A percentile compares a stretch with the other conserved stretches of the same genome.
phyloP scores from a whole-genome alignment of 2,113 vertebrate genomes.

The Hylia prasina region DNA sequence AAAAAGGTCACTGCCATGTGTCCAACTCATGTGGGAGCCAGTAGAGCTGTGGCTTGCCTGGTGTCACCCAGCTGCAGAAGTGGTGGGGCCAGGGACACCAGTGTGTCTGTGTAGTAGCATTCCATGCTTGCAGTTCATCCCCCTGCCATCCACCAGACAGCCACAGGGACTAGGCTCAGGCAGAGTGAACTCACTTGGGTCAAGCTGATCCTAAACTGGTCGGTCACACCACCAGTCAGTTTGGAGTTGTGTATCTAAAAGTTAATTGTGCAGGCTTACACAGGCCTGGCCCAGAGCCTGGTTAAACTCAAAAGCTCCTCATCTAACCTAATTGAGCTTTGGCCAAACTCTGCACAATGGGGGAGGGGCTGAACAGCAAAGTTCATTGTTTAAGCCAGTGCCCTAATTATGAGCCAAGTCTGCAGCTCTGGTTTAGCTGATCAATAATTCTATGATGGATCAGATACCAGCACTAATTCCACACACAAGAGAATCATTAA shows the following conservation, averaged over 20 bases:
- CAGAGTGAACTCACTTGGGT: background rate
- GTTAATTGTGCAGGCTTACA: background rate
- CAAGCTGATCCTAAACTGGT: background rate
- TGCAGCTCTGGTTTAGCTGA: background rate
- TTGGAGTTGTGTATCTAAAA: background rate
- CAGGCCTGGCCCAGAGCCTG: background rate
- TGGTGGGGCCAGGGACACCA: background rate
- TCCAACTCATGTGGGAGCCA: background rate
- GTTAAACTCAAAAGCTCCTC: background rate
- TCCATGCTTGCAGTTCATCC: background rate
- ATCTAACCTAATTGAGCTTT: background rate
- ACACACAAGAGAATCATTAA: background rate
- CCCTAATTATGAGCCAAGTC: background rate
- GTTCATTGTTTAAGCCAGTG: background rate
- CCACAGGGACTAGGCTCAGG: fast-evolving
- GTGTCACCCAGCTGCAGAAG: background rate
- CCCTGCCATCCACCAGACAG: background rate
- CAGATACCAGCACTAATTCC: background rate
- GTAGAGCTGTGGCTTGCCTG: fast-evolving
- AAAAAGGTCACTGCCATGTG: background rate
- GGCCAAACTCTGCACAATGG: background rate
- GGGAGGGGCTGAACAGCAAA: background rate
- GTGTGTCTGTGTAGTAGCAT: background rate
- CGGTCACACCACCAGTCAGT: fast-evolving
- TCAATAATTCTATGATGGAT: background rate